Base-by-base conservation (phyloP, 92 coral and sea anemone genomes). In the Zoanthus solanderi region DNA sequence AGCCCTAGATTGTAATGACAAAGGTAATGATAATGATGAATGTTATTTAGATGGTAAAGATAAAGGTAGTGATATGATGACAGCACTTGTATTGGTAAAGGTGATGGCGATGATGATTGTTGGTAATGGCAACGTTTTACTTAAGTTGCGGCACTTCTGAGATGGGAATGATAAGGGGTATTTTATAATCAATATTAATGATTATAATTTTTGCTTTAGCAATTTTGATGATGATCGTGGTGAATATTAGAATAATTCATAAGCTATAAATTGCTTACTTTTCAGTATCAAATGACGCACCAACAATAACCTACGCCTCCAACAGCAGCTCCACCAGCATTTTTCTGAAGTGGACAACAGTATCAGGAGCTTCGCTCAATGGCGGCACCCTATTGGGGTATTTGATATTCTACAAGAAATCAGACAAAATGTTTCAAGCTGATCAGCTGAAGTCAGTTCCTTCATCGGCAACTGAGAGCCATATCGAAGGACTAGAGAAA, bases 261-360 rank as follows among this genome's bases (percentile, higher is more conserved):
- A 5, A 58, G 4, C 23, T 58, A 18, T 58, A 13, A 13, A 13
- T 18, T 0, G n/a, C 45, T 0, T 30, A 30, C 18, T 52, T 86
- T 45, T 17, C 75, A 90, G 93, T 90, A 12, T 79, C 93, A 32
- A 44, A 61, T 30, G 85, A 87, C 13, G 74, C 85, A 31, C 93
- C 91, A 32, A n/a, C 0, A 32, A 71, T 80, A 11, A 42, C 56
- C 4, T 28, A 65, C 54, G 75, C 91, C 48, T 60, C 79, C 2
- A 91, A 87, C 60, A 18, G 82, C 68, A 91, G 78, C 78, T 91
- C 94, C 2, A 91, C 89, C 4, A 56, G 86, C 28, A 58, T 91
- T 60, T 31, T 11, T 16, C 84, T 91, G 50, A 77, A 61, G 48
- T 91, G 94, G 94, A 68, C 69, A 9, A 31, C 71, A 4, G 88